Percentiles rank a stretch among this genome's conserved stretches.
phyloP scores from a whole-genome alignment of 2,113 vertebrate genomes.

The Nibea coibor region DNA sequence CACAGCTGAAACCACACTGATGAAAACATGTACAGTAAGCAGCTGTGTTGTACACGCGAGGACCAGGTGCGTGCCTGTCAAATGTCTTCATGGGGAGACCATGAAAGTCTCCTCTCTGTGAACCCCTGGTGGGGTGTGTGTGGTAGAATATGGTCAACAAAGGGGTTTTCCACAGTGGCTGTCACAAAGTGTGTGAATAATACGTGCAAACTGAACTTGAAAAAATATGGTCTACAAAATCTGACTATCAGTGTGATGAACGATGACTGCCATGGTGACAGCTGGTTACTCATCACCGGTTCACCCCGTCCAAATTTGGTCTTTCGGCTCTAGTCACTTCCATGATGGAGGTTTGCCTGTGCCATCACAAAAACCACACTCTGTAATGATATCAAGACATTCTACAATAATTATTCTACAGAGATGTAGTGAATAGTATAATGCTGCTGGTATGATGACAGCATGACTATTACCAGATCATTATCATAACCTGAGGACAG shows the following conservation, averaged over 20 bases:
- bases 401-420: no score
- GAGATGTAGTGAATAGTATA: no score
- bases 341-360: background rate
- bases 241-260: no score
- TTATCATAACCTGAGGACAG: no score
- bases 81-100: background rate
- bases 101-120: background rate
- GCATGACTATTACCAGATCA: no score
- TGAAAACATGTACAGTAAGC: background rate
- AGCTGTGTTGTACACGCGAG: background rate
- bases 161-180: conserved; percentile 18
- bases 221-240: background rate
- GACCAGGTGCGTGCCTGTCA: background rate
- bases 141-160: background rate
- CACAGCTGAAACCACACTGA: conserved; percentile 48
- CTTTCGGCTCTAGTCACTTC: background rate
- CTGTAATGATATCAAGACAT: no score
- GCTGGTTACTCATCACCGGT: no score
- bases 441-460: no score
- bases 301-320: background rate
- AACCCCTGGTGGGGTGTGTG: background rate
- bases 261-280: no score
- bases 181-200: background rate
- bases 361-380: no score
- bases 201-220: background rate